Conservation (phyloP, 2,113 vertebrate genomes). For the Pandion haliaetus region DNA sequence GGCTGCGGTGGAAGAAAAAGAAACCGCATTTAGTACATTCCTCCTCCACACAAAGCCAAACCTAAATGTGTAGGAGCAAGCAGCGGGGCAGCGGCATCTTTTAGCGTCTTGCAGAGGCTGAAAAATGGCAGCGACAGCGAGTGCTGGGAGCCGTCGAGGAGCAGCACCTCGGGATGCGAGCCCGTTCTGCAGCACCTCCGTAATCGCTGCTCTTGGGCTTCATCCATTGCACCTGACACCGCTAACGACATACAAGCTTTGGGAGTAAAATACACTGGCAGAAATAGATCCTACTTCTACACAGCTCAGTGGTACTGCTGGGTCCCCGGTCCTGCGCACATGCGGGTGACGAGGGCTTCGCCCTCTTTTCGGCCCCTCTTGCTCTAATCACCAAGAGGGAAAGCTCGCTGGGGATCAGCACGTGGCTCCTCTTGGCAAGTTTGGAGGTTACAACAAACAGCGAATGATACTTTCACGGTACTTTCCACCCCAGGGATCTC, state of each 20-base stretch:
- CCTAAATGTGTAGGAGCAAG: accelerated
- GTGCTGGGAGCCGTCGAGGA: not conserved
- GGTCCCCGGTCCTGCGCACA: not conserved
- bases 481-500: not conserved
- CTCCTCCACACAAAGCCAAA: not conserved
- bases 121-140: not conserved
- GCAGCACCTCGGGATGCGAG: accelerated
- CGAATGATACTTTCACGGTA: accelerated
- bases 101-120: not conserved
- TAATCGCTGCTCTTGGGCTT: accelerated
- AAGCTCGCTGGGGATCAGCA: not conserved
- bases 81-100: not conserved
- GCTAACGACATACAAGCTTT: accelerated
- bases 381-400: accelerated
- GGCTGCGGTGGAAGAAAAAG: not conserved
- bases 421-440: not conserved
- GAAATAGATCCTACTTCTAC: accelerated
- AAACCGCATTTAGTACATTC: accelerated
- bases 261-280: not conserved
- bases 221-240: accelerated
- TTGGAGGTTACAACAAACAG: not conserved
- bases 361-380: not conserved
- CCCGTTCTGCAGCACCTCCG: accelerated
- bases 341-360: accelerated
- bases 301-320: accelerated